Conservation (phyloP, 1,140 invertebrate species). For the Semibalanus balanoides region DNA sequence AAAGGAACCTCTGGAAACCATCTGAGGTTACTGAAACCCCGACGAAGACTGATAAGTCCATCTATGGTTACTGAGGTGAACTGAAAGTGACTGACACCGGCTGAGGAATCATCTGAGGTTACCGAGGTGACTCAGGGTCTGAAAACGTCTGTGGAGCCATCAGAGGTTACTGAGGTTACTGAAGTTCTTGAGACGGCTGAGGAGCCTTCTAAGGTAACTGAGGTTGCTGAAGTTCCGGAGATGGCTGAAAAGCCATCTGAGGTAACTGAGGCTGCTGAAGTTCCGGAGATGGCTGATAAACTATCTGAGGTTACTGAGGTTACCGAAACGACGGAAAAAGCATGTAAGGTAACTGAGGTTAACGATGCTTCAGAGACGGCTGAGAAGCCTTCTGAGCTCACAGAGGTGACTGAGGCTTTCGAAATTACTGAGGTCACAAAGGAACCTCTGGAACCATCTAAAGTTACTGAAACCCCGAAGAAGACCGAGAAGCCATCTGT, state of each 20-base stretch:
- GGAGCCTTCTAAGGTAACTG: neutral
- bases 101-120: neutral
- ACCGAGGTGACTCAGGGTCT: too few species aligned
- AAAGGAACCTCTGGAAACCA: neutral
- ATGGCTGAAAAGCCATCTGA: too few species aligned
- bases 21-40: neutral
- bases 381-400: slow-evolving; percentile 3
- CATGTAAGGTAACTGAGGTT: slow-evolving; percentile 11
- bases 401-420: too few species aligned
- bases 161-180: too few species aligned
- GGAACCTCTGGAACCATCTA: too few species aligned
- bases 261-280: too few species aligned
- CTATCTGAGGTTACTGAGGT: neutral
- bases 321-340: neutral
- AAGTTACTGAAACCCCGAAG: too few species aligned
- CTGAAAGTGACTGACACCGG: neutral
- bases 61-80: neutral
- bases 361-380: slow-evolving; percentile 19
- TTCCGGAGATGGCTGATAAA: too few species aligned
- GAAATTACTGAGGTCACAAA: too few species aligned
- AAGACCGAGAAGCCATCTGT: too few species aligned
- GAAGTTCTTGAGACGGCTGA: neutral
- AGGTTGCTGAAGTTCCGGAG: neutral
- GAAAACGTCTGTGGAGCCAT: too few species aligned
- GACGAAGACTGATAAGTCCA: too few species aligned